A percentile compares a stretch with the other conserved stretches of the same genome.
Conservation (phyloP, 1,140 invertebrate species). For the Sinonovacula constricta region DNA sequence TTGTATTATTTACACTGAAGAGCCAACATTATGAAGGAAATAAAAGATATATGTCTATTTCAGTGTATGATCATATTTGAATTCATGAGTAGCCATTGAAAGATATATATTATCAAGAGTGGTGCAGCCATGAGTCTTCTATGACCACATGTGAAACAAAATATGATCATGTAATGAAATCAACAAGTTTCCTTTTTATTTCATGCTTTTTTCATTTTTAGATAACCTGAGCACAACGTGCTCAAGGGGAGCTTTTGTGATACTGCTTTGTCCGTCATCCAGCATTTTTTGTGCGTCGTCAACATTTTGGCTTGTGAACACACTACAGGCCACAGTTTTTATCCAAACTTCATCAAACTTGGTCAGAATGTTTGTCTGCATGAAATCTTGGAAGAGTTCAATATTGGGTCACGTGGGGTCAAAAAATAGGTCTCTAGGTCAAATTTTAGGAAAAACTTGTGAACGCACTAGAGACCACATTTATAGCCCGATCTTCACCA, state of each 20-base stretch:
- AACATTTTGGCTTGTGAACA: background rate
- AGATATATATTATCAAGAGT: too few species aligned
- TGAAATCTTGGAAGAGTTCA: background rate
- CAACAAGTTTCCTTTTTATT: too few species aligned
- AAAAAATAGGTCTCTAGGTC: background rate
- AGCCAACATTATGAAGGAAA: too few species aligned
- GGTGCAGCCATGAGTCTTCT: too few species aligned
- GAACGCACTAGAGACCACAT: background rate
- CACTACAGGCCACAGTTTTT: background rate
- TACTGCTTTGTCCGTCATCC: background rate
- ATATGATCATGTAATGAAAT: too few species aligned
- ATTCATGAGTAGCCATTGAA: too few species aligned
- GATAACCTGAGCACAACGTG: background rate
- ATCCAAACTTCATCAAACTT: background rate
- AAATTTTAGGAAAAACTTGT: background rate
- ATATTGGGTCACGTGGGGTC: background rate
- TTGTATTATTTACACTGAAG: too few species aligned
- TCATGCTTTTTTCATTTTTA: too few species aligned
- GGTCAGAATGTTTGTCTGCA: background rate
- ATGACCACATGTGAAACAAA: too few species aligned
- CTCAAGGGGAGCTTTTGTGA: background rate
- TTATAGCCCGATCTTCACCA: background rate
- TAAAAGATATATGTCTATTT: too few species aligned
- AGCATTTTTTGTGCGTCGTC: too few species aligned
- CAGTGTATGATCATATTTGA: too few species aligned